Percentiles rank a stretch among this genome's conserved stretches.
phyloP scores from a whole-genome alignment of 2,113 vertebrate genomes.

The Callorhinus ursinus region DNA sequence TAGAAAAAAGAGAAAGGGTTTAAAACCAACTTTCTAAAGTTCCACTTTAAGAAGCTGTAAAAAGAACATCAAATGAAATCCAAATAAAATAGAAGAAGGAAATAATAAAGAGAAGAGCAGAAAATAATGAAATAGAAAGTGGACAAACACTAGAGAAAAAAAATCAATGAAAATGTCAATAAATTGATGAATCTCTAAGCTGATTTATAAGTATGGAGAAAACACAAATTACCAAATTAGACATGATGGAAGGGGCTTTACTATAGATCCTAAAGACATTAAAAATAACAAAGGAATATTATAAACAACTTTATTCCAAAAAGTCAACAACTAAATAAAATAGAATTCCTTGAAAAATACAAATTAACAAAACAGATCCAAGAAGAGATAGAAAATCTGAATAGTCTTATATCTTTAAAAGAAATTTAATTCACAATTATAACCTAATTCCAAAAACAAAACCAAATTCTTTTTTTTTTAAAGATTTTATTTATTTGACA shows the following conservation, averaged over 20 bases:
- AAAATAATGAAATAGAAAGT: not conserved
- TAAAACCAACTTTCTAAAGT: not conserved
- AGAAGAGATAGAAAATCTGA: not conserved
- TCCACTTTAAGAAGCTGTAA: not conserved
- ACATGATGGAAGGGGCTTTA: not conserved
- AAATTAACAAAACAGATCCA: not conserved
- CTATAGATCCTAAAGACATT: not conserved
- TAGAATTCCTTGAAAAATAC: not conserved
- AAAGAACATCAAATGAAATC: not conserved
- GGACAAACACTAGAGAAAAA: conserved; percentile 13
- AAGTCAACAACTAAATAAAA: not conserved
- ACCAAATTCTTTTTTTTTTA: not conserved
- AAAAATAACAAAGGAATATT: conserved; percentile 25
- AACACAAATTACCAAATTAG: not conserved
- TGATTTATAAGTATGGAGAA: not conserved
- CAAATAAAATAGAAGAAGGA: not conserved
- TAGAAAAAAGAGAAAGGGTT: not conserved
- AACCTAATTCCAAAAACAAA: not conserved
- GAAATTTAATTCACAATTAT: conserved; percentile 18
- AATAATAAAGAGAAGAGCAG: conserved; percentile 38
- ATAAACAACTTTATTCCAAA: not conserved
- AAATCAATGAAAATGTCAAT: not conserved
- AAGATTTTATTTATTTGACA: too few species aligned
- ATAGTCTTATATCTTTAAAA: not conserved
- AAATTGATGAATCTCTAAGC: not conserved